Percentiles rank a stretch among this genome's conserved stretches.
phyloP scores from a whole-genome alignment of 2,797 vertebrate genomes.

The Poeciliopsis infans region DNA sequence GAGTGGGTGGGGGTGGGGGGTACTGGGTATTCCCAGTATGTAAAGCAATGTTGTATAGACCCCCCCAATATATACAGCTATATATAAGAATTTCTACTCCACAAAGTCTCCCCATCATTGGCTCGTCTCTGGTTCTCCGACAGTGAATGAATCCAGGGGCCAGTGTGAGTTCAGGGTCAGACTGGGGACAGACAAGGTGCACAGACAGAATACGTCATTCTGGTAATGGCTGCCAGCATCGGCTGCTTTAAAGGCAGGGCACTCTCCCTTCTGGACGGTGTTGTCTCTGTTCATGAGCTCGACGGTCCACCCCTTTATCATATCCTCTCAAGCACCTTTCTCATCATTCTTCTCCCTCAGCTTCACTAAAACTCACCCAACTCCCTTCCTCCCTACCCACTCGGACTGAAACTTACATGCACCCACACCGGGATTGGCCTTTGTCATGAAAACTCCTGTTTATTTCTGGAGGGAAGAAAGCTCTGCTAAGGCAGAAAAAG shows the following conservation, averaged over 20 bases:
- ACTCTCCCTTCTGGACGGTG: constrained; percentile 54
- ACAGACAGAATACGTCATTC: constrained; percentile 72
- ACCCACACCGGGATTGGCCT: constrained; percentile 55
- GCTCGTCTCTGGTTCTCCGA: constrained; percentile 30
- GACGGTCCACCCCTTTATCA: constrained; percentile 25
- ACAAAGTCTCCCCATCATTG: background rate
- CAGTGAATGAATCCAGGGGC: constrained; percentile 30
- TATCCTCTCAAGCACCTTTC: constrained; percentile 42
- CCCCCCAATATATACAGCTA: constrained; percentile 17
- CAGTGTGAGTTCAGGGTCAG: constrained; percentile 65
- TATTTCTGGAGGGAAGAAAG: constrained; percentile 30
- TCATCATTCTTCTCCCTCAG: constrained; percentile 55
- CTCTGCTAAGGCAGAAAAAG: constrained; percentile 18
- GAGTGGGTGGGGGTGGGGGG: background rate
- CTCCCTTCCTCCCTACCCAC: constrained; percentile 12
- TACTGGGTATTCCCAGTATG: constrained; percentile 55
- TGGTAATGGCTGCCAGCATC: constrained; percentile 63
- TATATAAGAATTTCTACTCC: constrained; percentile 24
- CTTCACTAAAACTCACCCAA: constrained; percentile 45
- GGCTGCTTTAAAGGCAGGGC: constrained; percentile 60
- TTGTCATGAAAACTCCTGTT: constrained; percentile 56
- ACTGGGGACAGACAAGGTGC: constrained; percentile 69
- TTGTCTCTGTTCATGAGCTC: constrained; percentile 61
- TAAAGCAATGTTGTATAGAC: constrained; percentile 36
- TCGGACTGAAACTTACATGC: constrained; percentile 59